Conservation (phyloP, 2,113 vertebrate species). For the Emberiza fucata region DNA sequence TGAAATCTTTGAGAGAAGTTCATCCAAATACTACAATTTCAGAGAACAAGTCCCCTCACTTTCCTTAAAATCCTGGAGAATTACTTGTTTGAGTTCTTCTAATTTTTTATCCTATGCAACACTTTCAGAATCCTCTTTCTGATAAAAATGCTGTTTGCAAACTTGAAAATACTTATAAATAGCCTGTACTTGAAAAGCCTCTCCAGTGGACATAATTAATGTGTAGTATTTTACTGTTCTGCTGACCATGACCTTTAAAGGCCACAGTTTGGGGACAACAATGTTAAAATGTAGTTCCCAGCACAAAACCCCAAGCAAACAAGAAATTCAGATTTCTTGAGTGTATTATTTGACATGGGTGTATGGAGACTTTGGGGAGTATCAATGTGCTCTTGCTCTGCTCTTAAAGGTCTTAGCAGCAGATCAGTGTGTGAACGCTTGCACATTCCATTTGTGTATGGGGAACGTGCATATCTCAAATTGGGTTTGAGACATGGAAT, state of each 20-base stretch:
- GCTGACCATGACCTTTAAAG: not conserved
- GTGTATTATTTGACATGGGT: not conserved
- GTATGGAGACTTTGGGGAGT: rapidly evolving
- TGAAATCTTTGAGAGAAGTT: not conserved
- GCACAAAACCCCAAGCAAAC: not conserved
- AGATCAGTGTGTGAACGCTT: not conserved
- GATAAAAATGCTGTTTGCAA: not conserved
- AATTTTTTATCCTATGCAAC: not conserved
- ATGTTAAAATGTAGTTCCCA: not conserved
- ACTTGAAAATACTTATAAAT: not conserved
- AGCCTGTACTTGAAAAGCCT: not conserved
- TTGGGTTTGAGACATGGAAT: constrained; percentile 18
- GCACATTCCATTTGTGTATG: not conserved
- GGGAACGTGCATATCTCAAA: not conserved
- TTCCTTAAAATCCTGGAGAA: not conserved
- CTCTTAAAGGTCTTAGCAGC: not conserved
- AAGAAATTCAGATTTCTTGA: not conserved
- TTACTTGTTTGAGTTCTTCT: not conserved
- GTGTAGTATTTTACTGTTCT: not conserved
- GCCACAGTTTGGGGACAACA: not conserved
- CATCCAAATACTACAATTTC: not conserved
- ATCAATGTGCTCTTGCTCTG: not conserved
- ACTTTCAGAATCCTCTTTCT: not conserved
- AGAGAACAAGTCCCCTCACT: not conserved
- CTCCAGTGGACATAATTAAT: not conserved